Evolutionary conservation across 2,797 vertebrate genomes (phyloP), one percentile per base, ranked within the genome.

Genomic region (Lindbergichthys nudifrons): DNA sequence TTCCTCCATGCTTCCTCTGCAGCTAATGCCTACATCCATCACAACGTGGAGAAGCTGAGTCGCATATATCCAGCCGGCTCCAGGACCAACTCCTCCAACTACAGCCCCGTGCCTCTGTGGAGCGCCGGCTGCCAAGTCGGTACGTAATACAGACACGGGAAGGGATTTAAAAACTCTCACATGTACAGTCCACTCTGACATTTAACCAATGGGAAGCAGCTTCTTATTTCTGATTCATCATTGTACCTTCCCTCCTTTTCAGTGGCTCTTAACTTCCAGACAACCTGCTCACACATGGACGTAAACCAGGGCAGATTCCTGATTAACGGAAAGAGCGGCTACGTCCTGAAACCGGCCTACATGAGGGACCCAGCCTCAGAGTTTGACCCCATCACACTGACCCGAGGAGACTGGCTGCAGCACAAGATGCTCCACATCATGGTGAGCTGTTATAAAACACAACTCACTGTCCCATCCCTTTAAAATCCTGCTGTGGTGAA

Each of bases 181-280:
- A 10, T 53, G 2, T 5, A 14, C 32, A 18, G n/a, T 52, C 13
- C 2, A 15, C 10, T 14, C 19, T 65, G 3, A 51, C 10, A 30
- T 36, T 45, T 12, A 48, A 39, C 26, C 0, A 14, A 3, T 57
- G 70, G 26, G 14, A 57, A 14, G 14, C 48, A 30, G 15, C 16
- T 2, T 0, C 16, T 30, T 18, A 18, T 46, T 30, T 21, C 5
- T 19, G 16, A 41, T 51, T 30, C 10, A 3, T 69, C n/a, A 21
- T 3, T 13, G 32, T 41, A 26, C 3, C 16, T 26, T 8, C 21
- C 30, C 65, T 30, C 41, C 12, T 60, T 70, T 75, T 19, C 72
- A 99, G 98, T 99, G 92, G 96, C 98, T 72, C 89, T 99, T n/a
- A 99, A 99, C 92, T 98, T 99, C 93, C 98, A 99, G 94, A 97